Percentiles rank a stretch among this genome's conserved stretches.
Evolutionary conservation across 2,113 vertebrate species (phyloP).

Genomic region (mouse (Mus musculus)): GRCm39 chr3:27638501-27639000

Average conservation of each 20-base stretch:
- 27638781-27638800: conserved; percentile 24
- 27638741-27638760: background rate
- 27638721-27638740: background rate
- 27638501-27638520: background rate
- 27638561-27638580: background rate
- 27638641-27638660: too few relatives aligned
- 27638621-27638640: background rate
- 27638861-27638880: background rate
- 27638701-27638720: background rate
- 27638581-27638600: background rate
- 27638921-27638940: background rate
- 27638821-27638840: background rate
- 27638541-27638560: background rate
- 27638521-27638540: background rate
- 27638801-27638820: background rate
- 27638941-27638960: background rate
- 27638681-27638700: background rate
- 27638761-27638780: background rate
- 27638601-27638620: background rate
- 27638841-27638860: background rate
- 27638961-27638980: background rate
- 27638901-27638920: background rate
- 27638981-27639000: background rate
- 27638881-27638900: background rate
- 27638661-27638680: background rate